Evolutionary conservation across 2,888 invertebrate genomes (phyloP), one percentile per base, ranked within the genome.

Genomic region (Kryphioiulus occultus): DNA sequence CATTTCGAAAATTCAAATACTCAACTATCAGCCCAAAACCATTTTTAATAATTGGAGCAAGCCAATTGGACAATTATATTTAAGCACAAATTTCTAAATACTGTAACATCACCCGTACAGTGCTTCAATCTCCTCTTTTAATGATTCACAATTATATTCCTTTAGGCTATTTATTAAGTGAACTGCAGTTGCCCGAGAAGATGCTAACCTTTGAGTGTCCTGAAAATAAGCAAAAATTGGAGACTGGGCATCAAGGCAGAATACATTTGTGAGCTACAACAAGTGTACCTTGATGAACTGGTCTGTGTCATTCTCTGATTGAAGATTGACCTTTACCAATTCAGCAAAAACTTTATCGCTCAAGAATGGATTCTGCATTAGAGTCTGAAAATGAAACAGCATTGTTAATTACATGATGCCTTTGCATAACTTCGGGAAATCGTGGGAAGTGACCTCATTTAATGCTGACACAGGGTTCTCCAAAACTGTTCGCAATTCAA

Each of bases 291-390:
- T 22, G 68, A 68, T 68, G 12, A 68, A 68, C 19, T 68, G 68
- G 5, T 68, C 68, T 68, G 17, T 68, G 26, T 4, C 68, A 68
- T 22, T 68, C 10, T 68, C 26, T 22, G 68, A 26, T 68, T 1
- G 3, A 26, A 68, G 26, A 22, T 68, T 22, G 26, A 68, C 19
- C 68, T 68, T 68, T 19, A 68, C 5, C 0, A 68, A 68, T 26
- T 84, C 84, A 1, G 39, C 42, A 42, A 84, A 84, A 12, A 42
- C 22, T 32, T 42, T 9, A 42, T 84, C 22, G 84, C 22, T 42
- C 39, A 84, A 22, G 32, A 84, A 84, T 22, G 32, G 84, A 32
- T 84, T 84, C 42, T 84, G 84, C 35, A 84, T 35, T 42, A 84
- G 5, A 19, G 84, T 30, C 84, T 84, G 35, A 42, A 35, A 22